Base-by-base conservation (phyloP, 2,888 invertebrate genomes). In the Octonoba sinensis region DNA sequence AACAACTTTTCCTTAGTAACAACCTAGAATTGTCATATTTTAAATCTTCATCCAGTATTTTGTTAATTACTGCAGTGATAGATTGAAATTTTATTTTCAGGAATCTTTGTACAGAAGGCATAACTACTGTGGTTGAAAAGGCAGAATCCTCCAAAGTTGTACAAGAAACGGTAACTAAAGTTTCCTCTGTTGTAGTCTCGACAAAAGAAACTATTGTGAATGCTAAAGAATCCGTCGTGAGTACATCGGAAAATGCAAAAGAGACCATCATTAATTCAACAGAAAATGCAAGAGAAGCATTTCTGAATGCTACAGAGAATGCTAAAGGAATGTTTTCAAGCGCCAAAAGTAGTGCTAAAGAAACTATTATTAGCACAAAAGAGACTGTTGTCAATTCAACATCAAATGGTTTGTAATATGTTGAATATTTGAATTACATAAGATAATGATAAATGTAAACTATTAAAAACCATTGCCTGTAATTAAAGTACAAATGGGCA, bases 161-260 rank as follows among this genome's bases (percentile, higher is more conserved):
- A 4, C 78, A 75, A 49, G 82, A 84, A 49, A 82, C 82, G 6
- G 77, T 82, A n/a, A 78, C 73, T 0, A 84, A 77, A 51, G 62
- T 82, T 44, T 75, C 82, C 20, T 78, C 84, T 6, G 69, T 59
- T 36, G 69, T 76, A n/a, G 77, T 78, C 2, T 69, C 77, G 18
- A 76, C 82, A 18, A 82, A 74, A 65, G 84, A 84, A 67, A 77
- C 77, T 11, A 64, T 84, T 46, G 64, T 82, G 2, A 84, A 82
- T 62, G 79, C 73, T 4, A 81, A 81, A n/a, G 79, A 81, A n/a
- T 54, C 69, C 15, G 62, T 81, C 20, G 49, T 74, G 22, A 69
- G 20, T 20, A 69, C 79, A 18, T 20, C 72, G 0, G 79, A 81
- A 15, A 81, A 62, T 73, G 67, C 64, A n/a, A 74, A 73, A 57